Conservation (phyloP, 2,113 vertebrate genomes). For the Colossoma macropomum region DNA sequence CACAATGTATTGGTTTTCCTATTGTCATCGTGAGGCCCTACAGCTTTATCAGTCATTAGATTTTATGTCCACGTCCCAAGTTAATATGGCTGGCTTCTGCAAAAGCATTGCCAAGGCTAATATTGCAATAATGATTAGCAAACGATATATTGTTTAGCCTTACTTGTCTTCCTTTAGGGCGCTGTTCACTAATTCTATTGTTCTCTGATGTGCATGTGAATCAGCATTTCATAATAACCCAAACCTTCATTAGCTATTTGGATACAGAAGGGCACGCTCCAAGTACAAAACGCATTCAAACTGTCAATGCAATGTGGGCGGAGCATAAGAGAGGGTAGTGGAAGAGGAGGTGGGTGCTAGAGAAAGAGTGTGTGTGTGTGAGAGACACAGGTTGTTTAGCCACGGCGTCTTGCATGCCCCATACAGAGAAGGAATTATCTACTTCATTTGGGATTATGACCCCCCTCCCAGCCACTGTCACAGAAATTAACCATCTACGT, state of each 20-base stretch:
- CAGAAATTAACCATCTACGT: constrained; percentile 68
- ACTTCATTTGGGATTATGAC: constrained; percentile 76
- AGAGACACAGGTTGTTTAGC: constrained; percentile 49
- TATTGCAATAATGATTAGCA: too few species aligned
- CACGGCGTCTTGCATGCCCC: constrained; percentile 51
- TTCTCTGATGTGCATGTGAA: neutral
- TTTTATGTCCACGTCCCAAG: too few species aligned
- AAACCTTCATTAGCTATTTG: neutral
- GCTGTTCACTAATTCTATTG: neutral
- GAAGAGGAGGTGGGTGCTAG: constrained; percentile 40
- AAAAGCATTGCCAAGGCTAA: too few species aligned
- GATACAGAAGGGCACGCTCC: constrained; percentile 14
- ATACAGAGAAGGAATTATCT: constrained; percentile 70
- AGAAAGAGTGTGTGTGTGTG: constrained; percentile 45
- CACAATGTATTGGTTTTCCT: too few species aligned
- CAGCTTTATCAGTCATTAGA: too few species aligned
- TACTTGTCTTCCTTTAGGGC: neutral
- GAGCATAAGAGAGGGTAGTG: constrained; percentile 63
- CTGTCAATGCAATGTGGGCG: constrained; percentile 5
- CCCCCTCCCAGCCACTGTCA: constrained; percentile 61
- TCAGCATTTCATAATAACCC: neutral
- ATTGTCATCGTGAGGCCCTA: too few species aligned
- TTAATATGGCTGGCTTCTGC: too few species aligned
- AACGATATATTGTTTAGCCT: neutral
- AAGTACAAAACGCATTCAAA: constrained; percentile 35